Percentiles rank a stretch among this genome's conserved stretches.
phyloP scores from a whole-genome alignment of 2,888 invertebrate genomes.

The Chrysotoxum bicinctum region DNA sequence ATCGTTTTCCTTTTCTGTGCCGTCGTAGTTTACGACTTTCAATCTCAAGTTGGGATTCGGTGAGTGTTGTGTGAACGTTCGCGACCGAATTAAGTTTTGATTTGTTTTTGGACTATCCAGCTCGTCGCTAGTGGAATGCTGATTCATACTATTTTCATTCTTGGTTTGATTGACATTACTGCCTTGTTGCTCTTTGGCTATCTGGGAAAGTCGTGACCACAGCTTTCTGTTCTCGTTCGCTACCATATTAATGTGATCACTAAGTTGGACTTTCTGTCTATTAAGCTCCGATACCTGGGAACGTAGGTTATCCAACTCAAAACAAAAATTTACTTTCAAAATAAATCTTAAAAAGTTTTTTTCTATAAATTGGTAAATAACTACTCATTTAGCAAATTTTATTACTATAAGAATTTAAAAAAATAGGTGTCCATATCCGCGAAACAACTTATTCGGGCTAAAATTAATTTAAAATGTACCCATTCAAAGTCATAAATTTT shows the following conservation, averaged over 20 bases:
- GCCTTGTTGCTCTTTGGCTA: conserved; percentile 83
- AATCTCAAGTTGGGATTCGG: conserved; percentile 83
- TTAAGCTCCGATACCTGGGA: conserved; percentile 87
- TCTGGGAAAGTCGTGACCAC: conserved; percentile 88
- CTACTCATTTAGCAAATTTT: too few species aligned
- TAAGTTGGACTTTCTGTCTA: conserved; percentile 89
- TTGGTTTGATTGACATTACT: neutral
- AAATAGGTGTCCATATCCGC: too few species aligned
- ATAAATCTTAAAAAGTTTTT: too few species aligned
- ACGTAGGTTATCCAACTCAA: conserved; percentile 83
- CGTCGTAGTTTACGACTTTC: conserved; percentile 81
- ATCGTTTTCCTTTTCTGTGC: conserved; percentile 82
- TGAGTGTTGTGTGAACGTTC: conserved; percentile 87
- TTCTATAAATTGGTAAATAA: too few species aligned
- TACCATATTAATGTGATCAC: conserved; percentile 91
- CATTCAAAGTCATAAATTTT: too few species aligned
- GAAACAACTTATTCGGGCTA: too few species aligned
- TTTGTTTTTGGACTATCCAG: conserved; percentile 71
- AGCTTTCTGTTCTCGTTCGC: conserved; percentile 90
- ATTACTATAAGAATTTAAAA: too few species aligned
- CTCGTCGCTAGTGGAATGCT: conserved; percentile 42
- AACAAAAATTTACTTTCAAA: too few species aligned
- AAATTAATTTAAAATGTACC: too few species aligned
- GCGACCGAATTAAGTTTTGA: conserved; percentile 83
- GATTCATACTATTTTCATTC: neutral